Evolutionary conservation across 2,113 vertebrate species (phyloP).

Genomic region (Anser brachyrhynchus): DNA sequence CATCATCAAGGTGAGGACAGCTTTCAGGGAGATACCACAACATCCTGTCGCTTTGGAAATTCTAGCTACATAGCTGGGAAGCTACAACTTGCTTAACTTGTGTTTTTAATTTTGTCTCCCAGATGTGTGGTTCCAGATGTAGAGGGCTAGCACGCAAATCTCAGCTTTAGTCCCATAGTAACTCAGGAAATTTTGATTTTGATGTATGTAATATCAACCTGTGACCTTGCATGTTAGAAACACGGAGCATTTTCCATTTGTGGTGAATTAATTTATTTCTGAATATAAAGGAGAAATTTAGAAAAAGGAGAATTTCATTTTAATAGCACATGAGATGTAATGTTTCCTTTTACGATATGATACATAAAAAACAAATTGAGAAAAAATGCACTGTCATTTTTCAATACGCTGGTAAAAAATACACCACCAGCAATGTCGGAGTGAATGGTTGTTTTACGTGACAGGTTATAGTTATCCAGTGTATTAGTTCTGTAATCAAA

Average conservation of each 20-base stretch:
- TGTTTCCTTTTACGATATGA: background rate
- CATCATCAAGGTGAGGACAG: constrained; percentile 61
- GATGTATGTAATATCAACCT: background rate
- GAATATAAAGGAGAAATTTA: background rate
- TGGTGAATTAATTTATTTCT: background rate
- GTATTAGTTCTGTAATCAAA: constrained; percentile 5
- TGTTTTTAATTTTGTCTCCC: constrained; percentile 56
- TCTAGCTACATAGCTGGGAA: constrained; percentile 27
- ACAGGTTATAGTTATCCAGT: background rate
- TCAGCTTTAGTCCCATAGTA: background rate
- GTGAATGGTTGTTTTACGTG: background rate
- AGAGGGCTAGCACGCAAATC: background rate
- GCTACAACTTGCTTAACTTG: constrained; percentile 19
- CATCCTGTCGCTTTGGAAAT: constrained; percentile 55
- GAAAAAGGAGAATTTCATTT: background rate
- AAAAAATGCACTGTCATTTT: background rate
- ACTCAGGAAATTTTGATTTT: background rate
- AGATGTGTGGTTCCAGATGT: constrained; percentile 40
- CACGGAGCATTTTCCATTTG: background rate
- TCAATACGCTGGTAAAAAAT: background rate
- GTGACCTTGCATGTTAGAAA: background rate
- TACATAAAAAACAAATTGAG: background rate
- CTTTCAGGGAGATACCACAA: constrained; percentile 52
- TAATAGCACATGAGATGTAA: background rate
- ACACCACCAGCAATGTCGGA: background rate